Conservation (phyloP, 2,113 vertebrate species). For the Trichomycterus rosablanca region DNA sequence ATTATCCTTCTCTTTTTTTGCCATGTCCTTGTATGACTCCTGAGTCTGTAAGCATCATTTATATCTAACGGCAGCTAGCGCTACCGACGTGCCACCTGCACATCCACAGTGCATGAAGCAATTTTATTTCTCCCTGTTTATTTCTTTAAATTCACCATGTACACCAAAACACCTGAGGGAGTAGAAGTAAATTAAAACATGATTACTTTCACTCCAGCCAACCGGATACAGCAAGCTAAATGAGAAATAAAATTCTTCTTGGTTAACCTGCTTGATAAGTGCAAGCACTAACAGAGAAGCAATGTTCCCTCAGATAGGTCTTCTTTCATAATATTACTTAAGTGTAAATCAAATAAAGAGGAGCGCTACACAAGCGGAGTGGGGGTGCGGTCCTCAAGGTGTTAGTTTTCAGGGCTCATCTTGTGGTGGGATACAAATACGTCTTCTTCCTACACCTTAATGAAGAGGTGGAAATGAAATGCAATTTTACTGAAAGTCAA, state of each 20-base stretch:
- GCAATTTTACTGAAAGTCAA: constrained; percentile 40
- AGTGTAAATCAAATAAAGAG: constrained; percentile 38
- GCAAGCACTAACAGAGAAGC: constrained; percentile 17
- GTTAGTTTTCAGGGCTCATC: background rate
- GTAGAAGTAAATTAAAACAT: constrained; percentile 31
- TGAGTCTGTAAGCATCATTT: constrained; percentile 20
- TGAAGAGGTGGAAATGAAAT: constrained; percentile 41
- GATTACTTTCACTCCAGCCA: constrained; percentile 27
- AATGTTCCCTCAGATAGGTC: constrained; percentile 16
- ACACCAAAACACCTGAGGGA: constrained; percentile 10
- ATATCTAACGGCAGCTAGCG: background rate
- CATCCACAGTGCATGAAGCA: too few relatives aligned
- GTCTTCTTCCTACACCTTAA: constrained; percentile 36
- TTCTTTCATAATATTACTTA: constrained; percentile 25
- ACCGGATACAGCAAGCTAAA: constrained; percentile 15
- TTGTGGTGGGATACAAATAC: constrained; percentile 21
- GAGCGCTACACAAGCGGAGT: constrained; percentile 2
- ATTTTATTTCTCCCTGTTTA: background rate
- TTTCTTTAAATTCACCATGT: constrained; percentile 9
- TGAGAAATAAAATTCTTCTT: constrained; percentile 16
- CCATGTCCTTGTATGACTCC: constrained; percentile 13
- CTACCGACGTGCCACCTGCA: too few relatives aligned
- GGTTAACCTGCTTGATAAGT: constrained; percentile 24
- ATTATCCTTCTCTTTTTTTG: background rate
- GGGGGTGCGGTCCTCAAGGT: constrained; percentile 15